These are phyloP conservation scores for Hassar affinis DNA, from an alignment of 2,113 vertebrate species.

Conservation along the genomic window DNA sequence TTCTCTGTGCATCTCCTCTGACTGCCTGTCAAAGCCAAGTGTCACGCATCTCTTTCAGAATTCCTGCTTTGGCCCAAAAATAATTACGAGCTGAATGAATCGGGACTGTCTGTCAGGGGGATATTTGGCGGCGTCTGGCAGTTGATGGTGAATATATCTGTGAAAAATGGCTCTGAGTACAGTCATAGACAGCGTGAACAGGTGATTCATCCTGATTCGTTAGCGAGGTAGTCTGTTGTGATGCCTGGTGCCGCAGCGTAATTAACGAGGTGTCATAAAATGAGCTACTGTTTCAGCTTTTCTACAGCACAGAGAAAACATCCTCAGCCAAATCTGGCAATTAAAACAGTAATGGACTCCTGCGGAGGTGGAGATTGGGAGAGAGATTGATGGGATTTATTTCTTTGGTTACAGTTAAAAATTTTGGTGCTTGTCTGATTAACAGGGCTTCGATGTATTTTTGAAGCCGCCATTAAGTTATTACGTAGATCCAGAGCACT, in stretches of 20 bases:
- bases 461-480: background rate
- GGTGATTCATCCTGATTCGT: slow-evolving; percentile 44
- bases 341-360: slow-evolving; percentile 78
- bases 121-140: slow-evolving; percentile 21
- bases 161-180: slow-evolving; percentile 31
- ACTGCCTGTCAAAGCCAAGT: slow-evolving; percentile 5
- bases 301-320: slow-evolving; percentile 45
- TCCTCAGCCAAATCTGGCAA: slow-evolving; percentile 70
- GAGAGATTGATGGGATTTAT: slow-evolving; percentile 27
- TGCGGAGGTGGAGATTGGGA: slow-evolving; percentile 60
- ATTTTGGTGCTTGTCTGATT: slow-evolving; percentile 18
- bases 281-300: slow-evolving; percentile 53
- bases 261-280: slow-evolving; percentile 54
- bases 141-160: slow-evolving; percentile 38
- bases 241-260: slow-evolving; percentile 45
- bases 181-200: slow-evolving; percentile 32
- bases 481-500: background rate
- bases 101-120: slow-evolving; percentile 23
- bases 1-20: background rate
- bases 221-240: slow-evolving; percentile 15
- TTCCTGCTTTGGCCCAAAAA: slow-evolving; percentile 3
- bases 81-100: slow-evolving; percentile 35
- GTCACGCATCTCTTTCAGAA: slow-evolving; percentile 13
- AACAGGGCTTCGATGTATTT: background rate
- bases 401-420: slow-evolving; percentile 34